Evolutionary conservation across 2,888 invertebrate species (phyloP).

Genomic region (Nephrocerus scutellatus): DNA sequence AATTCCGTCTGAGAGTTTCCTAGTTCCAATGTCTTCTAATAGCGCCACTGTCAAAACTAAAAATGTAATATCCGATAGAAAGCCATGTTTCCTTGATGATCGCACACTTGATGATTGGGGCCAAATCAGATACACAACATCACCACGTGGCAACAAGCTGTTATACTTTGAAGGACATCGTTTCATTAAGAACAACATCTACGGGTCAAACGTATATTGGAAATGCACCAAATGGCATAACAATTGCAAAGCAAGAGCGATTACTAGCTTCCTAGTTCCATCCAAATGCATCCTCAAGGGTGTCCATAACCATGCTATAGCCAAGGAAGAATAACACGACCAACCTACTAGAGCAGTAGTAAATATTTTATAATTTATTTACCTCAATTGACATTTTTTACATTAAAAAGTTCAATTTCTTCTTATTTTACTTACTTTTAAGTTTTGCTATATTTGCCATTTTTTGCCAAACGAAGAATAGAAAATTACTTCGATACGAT

Average conservation of each 20-base stretch:
- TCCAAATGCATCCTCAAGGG: conserved; percentile 39
- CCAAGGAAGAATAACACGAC: too few species aligned
- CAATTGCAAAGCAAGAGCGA: conserved; percentile 44
- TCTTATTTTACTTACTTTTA: too few species aligned
- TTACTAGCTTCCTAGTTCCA: conserved; percentile 37
- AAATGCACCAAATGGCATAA: conserved; percentile 48
- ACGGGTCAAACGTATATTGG: conserved; percentile 46
- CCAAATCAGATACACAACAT: conserved; percentile 35
- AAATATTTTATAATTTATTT: too few species aligned
- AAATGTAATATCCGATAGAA: conserved; percentile 27
- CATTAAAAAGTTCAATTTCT: too few species aligned
- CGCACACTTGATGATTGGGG: conserved; percentile 37
- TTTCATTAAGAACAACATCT: conserved; percentile 44
- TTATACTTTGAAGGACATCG: conserved; percentile 44
- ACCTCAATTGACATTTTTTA: too few species aligned
- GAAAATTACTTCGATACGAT: too few species aligned
- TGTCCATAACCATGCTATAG: conserved; percentile 42
- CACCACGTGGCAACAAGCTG: conserved; percentile 41
- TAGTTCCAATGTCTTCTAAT: conserved; percentile 11
- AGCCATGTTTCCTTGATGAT: conserved; percentile 32
- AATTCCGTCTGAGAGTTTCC: too few species aligned
- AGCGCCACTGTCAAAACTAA: conserved; percentile 18
- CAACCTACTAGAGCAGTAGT: too few species aligned
- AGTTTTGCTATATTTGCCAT: too few species aligned
- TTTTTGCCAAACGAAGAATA: too few species aligned